Evolutionary conservation across 2,797 vertebrate genomes (phyloP).

Genomic region (Molossus alvarezi): DNA sequence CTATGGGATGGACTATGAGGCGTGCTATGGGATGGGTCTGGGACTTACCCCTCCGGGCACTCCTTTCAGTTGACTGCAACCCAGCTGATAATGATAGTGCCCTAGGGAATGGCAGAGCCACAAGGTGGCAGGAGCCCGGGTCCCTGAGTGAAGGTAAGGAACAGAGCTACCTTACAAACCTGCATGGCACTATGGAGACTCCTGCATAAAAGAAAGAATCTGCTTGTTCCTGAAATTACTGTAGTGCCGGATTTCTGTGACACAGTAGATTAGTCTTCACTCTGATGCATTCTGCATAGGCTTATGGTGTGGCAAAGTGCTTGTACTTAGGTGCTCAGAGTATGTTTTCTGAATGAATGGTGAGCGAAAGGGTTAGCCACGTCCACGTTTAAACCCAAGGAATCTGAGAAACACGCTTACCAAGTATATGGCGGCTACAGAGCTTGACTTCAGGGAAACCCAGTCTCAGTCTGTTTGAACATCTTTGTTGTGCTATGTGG

Average conservation of each 20-base stretch:
- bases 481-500: not conserved
- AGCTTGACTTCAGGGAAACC: not conserved
- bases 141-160: not conserved
- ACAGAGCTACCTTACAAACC: not conserved
- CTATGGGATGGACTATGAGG: no score
- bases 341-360: not conserved
- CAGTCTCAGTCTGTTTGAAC: not conserved
- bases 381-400: not conserved
- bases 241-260: not conserved
- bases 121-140: not conserved
- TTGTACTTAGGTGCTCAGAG: not conserved
- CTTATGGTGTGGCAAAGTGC: not conserved
- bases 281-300: not conserved
- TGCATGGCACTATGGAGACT: not conserved
- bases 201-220: not conserved
- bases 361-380: not conserved
- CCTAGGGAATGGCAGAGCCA: not conserved
- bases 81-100: not conserved
- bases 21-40: not conserved
- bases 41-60: rapidly evolving
- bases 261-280: not conserved
- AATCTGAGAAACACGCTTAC: not conserved
- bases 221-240: not conserved
- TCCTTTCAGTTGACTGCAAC: not conserved
- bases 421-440: not conserved